Percentiles rank a stretch among this genome's conserved stretches.
Evolutionary conservation across 2,888 invertebrate genomes (phyloP).

Genomic region (Pheosia gnoma): DNA sequence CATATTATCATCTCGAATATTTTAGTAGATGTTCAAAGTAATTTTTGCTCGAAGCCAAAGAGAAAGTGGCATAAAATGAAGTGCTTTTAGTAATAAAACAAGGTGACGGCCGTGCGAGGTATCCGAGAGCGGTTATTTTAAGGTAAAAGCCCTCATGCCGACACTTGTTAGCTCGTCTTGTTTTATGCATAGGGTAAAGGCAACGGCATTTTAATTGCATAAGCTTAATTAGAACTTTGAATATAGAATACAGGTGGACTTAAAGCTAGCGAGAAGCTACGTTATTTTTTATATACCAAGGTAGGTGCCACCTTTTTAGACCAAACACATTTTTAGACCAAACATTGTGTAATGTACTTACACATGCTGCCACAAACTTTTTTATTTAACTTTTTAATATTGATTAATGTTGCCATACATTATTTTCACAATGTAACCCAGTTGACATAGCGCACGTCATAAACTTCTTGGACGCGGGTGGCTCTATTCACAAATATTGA

Average conservation of each 20-base stretch:
- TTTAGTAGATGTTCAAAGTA: slow-evolving; percentile 15
- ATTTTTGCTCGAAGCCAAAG: slow-evolving; percentile 19
- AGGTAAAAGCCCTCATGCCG: slow-evolving; percentile 21
- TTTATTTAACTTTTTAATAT: no score
- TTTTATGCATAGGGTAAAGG: slow-evolving; percentile 14
- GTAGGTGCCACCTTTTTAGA: no score
- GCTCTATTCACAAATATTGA: no score
- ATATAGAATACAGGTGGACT: not conserved
- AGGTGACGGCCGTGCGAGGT: slow-evolving; percentile 17
- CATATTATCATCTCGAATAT: slow-evolving; percentile 14
- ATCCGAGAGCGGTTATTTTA: slow-evolving; percentile 31
- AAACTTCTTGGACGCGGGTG: no score
- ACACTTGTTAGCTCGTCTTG: slow-evolving; percentile 8
- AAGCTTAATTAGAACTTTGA: slow-evolving; percentile 3
- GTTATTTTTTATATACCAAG: no score
- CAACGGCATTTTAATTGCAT: slow-evolving; percentile 8
- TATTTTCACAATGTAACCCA: no score
- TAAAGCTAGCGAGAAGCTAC: not conserved
- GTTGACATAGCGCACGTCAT: no score
- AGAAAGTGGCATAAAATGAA: slow-evolving; percentile 40
- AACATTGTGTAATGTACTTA: no score
- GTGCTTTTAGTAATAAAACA: slow-evolving; percentile 44
- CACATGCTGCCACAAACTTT: no score
- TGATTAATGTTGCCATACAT: no score
- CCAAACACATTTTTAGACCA: no score